Conservation (phyloP, 2,888 invertebrate genomes). For the Agriopis leucophaearia region DNA sequence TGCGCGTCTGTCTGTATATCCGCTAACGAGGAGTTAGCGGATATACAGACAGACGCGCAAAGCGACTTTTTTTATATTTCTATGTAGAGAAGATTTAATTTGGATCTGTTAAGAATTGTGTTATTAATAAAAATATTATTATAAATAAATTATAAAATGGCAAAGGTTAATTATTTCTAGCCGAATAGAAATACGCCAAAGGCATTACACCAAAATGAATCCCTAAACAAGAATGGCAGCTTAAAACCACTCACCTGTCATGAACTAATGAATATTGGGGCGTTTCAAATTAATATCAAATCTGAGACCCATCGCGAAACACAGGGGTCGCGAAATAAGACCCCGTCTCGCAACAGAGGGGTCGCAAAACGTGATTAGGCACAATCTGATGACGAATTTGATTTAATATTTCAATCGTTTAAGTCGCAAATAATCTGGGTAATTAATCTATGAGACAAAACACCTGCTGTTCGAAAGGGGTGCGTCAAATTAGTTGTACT, state of each 20-base stretch:
- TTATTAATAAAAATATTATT: too few species aligned
- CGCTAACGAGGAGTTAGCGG: too few species aligned
- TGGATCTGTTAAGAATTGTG: too few species aligned
- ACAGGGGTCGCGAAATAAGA: conserved; percentile 30
- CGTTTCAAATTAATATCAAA: conserved; percentile 79
- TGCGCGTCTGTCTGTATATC: too few species aligned
- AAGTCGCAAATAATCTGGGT: conserved; percentile 39
- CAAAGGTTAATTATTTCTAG: too few species aligned
- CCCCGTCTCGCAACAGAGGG: conserved; percentile 51
- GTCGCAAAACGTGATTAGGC: conserved; percentile 58
- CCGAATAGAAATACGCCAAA: too few species aligned
- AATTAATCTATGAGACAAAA: conserved; percentile 27
- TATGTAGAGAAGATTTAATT: too few species aligned
- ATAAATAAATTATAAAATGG: too few species aligned
- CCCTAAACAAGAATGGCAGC: conserved; percentile 45
- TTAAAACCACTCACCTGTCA: conserved; percentile 48
- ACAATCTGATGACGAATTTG: conserved; percentile 65
- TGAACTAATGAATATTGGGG: conserved; percentile 55
- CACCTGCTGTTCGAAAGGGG: conserved; percentile 27
- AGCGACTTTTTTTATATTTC: too few species aligned
- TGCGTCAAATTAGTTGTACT: conserved; percentile 7
- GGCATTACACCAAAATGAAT: conserved; percentile 1
- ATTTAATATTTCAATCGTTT: conserved; percentile 67
- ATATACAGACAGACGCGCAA: too few species aligned
- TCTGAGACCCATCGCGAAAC: conserved; percentile 61